These are phyloP conservation scores for Spodoptera picta DNA, from an alignment of 2,888 invertebrate genomes.

Conservation along the genomic window DNA sequence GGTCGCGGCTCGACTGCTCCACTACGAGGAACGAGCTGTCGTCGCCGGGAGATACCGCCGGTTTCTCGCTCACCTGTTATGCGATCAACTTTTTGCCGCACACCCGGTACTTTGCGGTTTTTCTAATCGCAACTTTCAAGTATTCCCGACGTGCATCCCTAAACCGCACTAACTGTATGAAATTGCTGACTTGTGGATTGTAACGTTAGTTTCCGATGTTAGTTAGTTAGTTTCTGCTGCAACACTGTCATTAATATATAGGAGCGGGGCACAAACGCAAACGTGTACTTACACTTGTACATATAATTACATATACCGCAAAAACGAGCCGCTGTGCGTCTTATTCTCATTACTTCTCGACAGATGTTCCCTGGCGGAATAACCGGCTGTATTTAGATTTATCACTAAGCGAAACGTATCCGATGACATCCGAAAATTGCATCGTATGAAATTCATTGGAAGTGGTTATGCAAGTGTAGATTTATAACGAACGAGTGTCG, in stretches of 20 bases:
- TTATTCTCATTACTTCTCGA: slow-evolving; percentile 55
- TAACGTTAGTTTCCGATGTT: slow-evolving; percentile 59
- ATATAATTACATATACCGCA: slow-evolving; percentile 61
- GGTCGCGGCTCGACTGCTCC: slow-evolving; percentile 1
- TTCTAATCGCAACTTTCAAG: slow-evolving; percentile 69
- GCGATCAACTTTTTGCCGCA: slow-evolving; percentile 69
- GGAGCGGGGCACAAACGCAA: slow-evolving; percentile 65
- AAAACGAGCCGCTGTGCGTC: slow-evolving; percentile 52
- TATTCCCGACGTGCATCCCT: slow-evolving; percentile 72
- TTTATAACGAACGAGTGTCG: slow-evolving; percentile 61
- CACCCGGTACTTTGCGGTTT: slow-evolving; percentile 72
- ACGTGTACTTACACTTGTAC: slow-evolving; percentile 57
- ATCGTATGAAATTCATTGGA: slow-evolving; percentile 61
- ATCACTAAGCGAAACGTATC: slow-evolving; percentile 51
- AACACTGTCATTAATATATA: slow-evolving; percentile 70
- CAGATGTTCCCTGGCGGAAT: slow-evolving; percentile 56
- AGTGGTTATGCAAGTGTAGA: slow-evolving; percentile 63
- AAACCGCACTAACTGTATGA: slow-evolving; percentile 76
- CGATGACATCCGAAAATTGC: slow-evolving; percentile 55
- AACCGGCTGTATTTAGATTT: slow-evolving; percentile 55
- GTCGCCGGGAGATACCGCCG: slow-evolving; percentile 52
- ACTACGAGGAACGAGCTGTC: slow-evolving; percentile 44
- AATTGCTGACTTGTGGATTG: slow-evolving; percentile 66
- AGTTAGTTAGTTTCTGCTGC: slow-evolving; percentile 57
- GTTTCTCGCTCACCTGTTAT: slow-evolving; percentile 70